These are phyloP conservation scores for Emydoidea blandingii DNA, from an alignment of 2,797 vertebrate genomes.

Conservation along the genomic window DNA sequence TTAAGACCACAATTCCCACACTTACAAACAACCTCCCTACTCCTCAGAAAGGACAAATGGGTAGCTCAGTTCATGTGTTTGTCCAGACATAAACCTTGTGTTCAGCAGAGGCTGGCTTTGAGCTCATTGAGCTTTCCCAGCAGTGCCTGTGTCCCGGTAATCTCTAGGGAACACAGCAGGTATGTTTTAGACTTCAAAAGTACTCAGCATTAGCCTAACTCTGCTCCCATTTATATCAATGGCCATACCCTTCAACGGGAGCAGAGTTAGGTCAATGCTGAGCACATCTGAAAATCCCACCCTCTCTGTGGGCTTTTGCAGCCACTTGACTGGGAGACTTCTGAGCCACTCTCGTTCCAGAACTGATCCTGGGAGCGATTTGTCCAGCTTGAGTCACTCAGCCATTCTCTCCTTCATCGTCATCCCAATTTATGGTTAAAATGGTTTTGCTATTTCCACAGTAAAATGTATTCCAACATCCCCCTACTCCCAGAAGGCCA, in stretches of 20 bases:
- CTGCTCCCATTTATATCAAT: not conserved
- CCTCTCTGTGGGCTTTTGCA: not conserved
- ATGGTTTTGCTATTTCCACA: slow-evolving; percentile 41
- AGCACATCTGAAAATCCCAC: not conserved
- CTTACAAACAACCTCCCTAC: not conserved
- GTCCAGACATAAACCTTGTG: slow-evolving; percentile 16
- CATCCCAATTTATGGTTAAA: slow-evolving; percentile 54
- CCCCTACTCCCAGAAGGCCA: slow-evolving; percentile 10
- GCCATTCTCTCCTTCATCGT: slow-evolving; percentile 59
- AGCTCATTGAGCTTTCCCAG: not conserved
- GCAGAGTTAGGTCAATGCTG: slow-evolving; percentile 13
- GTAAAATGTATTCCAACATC: slow-evolving; percentile 43
- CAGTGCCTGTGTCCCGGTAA: not conserved
- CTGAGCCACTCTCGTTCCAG: slow-evolving; percentile 12
- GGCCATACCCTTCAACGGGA: not conserved
- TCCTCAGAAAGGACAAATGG: fast-evolving
- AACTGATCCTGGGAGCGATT: not conserved
- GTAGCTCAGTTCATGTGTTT: not conserved
- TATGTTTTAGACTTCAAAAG: not conserved
- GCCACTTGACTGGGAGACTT: not conserved
- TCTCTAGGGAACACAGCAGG: not conserved
- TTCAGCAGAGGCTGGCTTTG: not conserved
- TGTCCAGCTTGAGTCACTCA: slow-evolving; percentile 37
- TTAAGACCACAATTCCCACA: fast-evolving
- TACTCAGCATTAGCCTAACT: slow-evolving; percentile 43